A percentile compares a stretch with the other conserved stretches of the same genome.
Conservation (phyloP, 2,113 vertebrate genomes). For the Microcebus jonahi region DNA sequence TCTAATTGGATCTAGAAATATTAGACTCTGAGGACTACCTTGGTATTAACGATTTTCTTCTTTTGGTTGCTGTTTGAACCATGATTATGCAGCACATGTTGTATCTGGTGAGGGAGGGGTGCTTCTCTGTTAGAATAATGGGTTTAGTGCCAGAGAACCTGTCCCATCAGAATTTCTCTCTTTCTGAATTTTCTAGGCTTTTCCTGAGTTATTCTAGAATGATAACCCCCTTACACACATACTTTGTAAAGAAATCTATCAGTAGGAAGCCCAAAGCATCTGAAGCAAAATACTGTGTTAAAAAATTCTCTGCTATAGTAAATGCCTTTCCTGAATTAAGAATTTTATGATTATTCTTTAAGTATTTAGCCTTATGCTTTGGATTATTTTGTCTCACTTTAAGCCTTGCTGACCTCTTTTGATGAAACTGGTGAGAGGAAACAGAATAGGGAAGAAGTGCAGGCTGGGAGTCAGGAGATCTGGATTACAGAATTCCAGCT, state of each 20-base stretch:
- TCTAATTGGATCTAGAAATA: neutral
- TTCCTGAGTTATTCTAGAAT: neutral
- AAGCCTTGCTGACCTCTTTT: neutral
- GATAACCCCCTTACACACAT: neutral
- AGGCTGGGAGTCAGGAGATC: fast-evolving
- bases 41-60: neutral
- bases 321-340: neutral
- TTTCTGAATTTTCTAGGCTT: neutral
- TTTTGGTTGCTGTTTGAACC: neutral
- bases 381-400: neutral
- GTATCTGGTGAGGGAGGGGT: too few relatives aligned
- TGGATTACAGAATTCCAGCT: neutral
- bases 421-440: neutral
- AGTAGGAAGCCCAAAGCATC: neutral
- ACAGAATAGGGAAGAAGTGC: neutral
- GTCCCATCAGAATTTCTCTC: neutral
- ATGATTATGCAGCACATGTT: too few relatives aligned
- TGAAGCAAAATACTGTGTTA: neutral
- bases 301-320: neutral
- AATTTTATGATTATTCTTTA: neutral
- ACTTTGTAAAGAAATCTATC: neutral
- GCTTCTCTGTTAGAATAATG: neutral
- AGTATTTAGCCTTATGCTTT: neutral
- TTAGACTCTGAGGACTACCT: neutral
- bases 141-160: neutral